Evolutionary conservation across 2,113 vertebrate genomes (phyloP).

Genomic region (Colaptes auratus): DNA sequence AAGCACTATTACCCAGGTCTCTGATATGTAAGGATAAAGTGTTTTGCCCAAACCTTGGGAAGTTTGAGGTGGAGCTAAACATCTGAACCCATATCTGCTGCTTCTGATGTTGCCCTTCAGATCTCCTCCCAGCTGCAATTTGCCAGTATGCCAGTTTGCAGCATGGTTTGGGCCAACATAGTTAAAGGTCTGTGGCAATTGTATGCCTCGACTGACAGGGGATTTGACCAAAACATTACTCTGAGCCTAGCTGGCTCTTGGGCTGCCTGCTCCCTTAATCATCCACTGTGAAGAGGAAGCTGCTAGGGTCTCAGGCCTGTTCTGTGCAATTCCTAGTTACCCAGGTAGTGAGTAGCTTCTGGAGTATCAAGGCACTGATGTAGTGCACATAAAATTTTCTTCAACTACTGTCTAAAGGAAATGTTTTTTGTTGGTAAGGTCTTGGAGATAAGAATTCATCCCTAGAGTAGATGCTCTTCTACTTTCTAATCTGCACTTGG

Average conservation of each 20-base stretch:
- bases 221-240: not conserved
- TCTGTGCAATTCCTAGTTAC: not conserved
- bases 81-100: not conserved
- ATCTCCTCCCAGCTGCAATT: not conserved
- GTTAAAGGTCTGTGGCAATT: not conserved
- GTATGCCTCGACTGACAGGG: not conserved
- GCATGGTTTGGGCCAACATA: fast-evolving
- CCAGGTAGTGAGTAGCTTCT: not conserved
- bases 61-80: not conserved
- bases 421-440: not conserved
- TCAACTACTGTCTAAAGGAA: not conserved
- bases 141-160: not conserved
- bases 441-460: not conserved
- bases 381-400: not conserved
- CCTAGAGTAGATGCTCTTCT: not conserved
- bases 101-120: fast-evolving
- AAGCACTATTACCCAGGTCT: not conserved
- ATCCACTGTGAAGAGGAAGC: not conserved
- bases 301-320: not conserved
- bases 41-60: not conserved
- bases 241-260: not conserved
- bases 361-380: not conserved
- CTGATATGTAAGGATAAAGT: not conserved
- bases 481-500: not conserved
- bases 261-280: not conserved